phyloP scores from a whole-genome alignment of 2,113 vertebrate genomes.

The Channa maculata region DNA sequence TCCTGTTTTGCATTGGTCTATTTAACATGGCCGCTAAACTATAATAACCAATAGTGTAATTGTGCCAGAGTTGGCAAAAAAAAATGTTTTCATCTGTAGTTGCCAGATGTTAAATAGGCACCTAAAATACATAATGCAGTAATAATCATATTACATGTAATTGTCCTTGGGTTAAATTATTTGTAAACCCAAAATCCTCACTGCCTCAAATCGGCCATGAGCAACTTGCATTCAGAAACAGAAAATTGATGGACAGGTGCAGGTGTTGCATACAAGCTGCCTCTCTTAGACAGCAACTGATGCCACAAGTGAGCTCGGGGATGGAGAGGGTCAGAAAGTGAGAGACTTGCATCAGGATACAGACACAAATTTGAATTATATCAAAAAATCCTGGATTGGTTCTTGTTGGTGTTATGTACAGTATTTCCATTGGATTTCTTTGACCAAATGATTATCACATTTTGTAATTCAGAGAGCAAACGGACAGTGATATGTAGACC shows the following conservation, averaged over 20 bases:
- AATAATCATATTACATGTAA: not conserved
- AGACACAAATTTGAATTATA: no score
- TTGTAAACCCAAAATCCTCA: no score
- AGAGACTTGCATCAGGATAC: not conserved
- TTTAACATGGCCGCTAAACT: constrained; percentile 8
- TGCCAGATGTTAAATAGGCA: constrained; percentile 4
- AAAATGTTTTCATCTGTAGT: not conserved
- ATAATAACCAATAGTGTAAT: not conserved
- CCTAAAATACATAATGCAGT: not conserved
- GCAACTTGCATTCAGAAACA: constrained; percentile 11
- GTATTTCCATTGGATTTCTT: not conserved
- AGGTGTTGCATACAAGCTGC: constrained; percentile 53
- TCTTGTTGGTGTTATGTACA: no score
- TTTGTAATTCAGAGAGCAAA: not conserved
- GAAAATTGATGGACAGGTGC: constrained; percentile 47
- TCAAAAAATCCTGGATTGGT: no score
- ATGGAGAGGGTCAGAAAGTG: not conserved
- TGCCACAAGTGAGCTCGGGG: constrained; percentile 24
- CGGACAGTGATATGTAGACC: no score
- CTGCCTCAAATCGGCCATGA: no score
- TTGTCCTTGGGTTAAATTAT: no score
- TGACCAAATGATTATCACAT: not conserved
- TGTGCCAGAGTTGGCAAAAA: not conserved
- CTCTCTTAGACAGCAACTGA: constrained; percentile 13
- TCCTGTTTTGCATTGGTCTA: not conserved